Percentiles rank a stretch among this genome's conserved stretches.
Evolutionary conservation across 2,888 invertebrate genomes (phyloP).

Genomic region (Apamea sordens): DNA sequence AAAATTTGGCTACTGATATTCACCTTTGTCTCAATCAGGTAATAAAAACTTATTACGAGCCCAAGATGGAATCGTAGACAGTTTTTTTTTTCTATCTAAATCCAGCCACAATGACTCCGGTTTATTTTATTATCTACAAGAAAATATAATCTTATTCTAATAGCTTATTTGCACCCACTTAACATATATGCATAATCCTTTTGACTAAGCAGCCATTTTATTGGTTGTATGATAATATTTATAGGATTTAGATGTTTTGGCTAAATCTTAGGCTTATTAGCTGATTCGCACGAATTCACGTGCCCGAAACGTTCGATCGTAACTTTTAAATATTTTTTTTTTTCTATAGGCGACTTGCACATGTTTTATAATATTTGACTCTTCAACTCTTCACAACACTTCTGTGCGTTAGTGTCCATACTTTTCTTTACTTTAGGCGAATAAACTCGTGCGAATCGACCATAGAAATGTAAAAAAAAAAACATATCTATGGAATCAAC

Average conservation of each 20-base stretch:
- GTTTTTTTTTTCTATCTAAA: constrained; percentile 34
- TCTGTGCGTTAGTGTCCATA: too few relatives aligned
- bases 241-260: constrained; percentile 32
- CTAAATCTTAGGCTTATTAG: neutral
- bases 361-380: too few relatives aligned
- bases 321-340: neutral
- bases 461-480: too few relatives aligned
- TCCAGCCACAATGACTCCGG: constrained; percentile 7
- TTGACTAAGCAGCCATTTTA: constrained; percentile 34
- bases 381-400: too few relatives aligned
- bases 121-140: constrained; percentile 33
- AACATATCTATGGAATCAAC: neutral
- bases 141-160: constrained; percentile 35
- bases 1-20: neutral
- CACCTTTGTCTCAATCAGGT: neutral
- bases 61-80: constrained; percentile 8
- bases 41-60: constrained; percentile 22
- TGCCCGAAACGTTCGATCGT: neutral
- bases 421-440: neutral
- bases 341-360: too few relatives aligned
- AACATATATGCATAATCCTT: constrained; percentile 54
- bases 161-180: constrained; percentile 53
- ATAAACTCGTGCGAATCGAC: neutral
- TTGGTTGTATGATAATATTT: constrained; percentile 26
- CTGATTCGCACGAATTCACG: neutral